Conservation (phyloP, 2,888 invertebrate species). For the Baronia brevicornis region DNA sequence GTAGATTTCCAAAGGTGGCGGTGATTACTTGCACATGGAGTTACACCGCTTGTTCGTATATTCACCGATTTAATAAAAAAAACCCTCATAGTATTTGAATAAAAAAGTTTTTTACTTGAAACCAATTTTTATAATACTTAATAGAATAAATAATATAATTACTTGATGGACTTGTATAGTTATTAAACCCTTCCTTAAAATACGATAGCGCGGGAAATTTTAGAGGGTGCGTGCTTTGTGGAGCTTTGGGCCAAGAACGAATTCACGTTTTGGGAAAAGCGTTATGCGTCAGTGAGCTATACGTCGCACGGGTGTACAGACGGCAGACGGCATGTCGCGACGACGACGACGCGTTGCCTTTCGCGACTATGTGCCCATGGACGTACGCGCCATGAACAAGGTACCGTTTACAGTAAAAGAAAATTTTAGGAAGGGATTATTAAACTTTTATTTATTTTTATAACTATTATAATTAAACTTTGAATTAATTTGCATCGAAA, state of each 20-base stretch:
- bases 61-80: no score
- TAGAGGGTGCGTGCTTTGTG: slow-evolving; percentile 10
- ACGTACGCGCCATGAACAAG: slow-evolving; percentile 67
- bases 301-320: slow-evolving; percentile 35
- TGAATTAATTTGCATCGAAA: no score
- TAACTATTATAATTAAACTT: no score
- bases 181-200: neutral
- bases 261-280: slow-evolving; percentile 15
- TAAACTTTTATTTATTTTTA: no score
- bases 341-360: slow-evolving; percentile 66
- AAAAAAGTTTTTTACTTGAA: no score
- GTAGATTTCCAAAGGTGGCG: no score
- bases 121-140: no score
- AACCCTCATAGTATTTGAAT: no score
- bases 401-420: slow-evolving; percentile 29
- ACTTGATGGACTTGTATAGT: neutral
- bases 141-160: no score
- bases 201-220: slow-evolving; percentile 30
- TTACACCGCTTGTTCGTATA: no score
- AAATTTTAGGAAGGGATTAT: no score
- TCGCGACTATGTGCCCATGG: slow-evolving; percentile 67
- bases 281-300: slow-evolving; percentile 45
- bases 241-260: slow-evolving; percentile 9
- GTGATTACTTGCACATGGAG: no score
- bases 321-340: slow-evolving; percentile 55